Evolutionary conservation across 2,797 vertebrate genomes (phyloP).

Genomic region (Dallia pectoralis): DNA sequence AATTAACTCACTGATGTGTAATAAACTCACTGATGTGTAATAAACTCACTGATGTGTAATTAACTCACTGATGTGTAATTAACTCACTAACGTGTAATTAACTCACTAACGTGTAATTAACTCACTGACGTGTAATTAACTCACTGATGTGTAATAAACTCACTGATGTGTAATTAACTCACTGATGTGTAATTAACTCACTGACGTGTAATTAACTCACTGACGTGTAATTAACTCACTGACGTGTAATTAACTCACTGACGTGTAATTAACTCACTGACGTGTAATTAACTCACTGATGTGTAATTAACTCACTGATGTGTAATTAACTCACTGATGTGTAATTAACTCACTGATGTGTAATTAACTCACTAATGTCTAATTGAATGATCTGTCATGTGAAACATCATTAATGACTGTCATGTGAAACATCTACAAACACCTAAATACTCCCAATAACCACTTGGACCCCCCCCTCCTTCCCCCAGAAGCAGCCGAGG

Average conservation of each 20-base stretch:
- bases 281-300: not conserved
- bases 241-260: too few species aligned
- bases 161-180: too few species aligned
- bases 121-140: not conserved
- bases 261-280: not conserved
- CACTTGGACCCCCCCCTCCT: not conserved
- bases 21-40: not conserved
- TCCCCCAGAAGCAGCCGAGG: constrained; percentile 50
- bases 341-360: too few species aligned
- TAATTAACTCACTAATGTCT: not conserved
- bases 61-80: too few species aligned
- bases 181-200: not conserved
- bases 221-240: too few species aligned
- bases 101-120: not conserved
- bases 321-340: too few species aligned
- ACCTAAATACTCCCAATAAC: not conserved
- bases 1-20: not conserved
- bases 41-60: not conserved
- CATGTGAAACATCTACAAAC: not conserved
- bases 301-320: too few species aligned
- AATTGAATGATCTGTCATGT: too few species aligned
- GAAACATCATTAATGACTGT: not conserved
- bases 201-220: not conserved
- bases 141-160: too few species aligned
- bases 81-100: not conserved